Percentiles rank a stretch among this genome's conserved stretches.
phyloP scores from a whole-genome alignment of 2,888 invertebrate genomes.

The Hipparchia sbordonii region DNA sequence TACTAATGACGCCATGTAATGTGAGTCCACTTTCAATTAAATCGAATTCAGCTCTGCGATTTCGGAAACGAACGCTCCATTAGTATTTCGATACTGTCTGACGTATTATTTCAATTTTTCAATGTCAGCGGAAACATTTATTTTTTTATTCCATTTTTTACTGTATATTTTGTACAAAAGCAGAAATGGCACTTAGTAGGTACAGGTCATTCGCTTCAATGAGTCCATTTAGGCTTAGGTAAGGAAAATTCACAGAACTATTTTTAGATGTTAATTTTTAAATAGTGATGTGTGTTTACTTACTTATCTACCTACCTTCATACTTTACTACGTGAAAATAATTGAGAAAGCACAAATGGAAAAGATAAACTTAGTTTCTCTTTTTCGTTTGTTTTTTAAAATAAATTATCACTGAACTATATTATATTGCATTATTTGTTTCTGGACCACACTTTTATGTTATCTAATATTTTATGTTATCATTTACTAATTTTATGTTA shows the following conservation, averaged over 20 bases:
- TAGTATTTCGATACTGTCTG: conserved; percentile 8
- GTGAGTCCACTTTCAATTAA: conserved; percentile 50
- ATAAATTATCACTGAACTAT: too few relatives aligned
- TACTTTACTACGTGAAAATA: too few relatives aligned
- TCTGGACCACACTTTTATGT: too few relatives aligned
- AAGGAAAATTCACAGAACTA: not conserved
- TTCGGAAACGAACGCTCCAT: conserved; percentile 27
- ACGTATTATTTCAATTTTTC: not conserved
- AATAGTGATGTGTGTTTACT: too few relatives aligned
- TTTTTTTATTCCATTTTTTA: not conserved
- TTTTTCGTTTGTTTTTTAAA: too few relatives aligned
- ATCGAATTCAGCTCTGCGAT: conserved; percentile 42
- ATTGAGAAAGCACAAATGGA: too few relatives aligned
- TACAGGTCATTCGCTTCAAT: conserved; percentile 1
- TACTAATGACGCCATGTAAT: conserved; percentile 51
- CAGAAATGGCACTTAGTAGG: not conserved
- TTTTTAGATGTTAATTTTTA: too few relatives aligned
- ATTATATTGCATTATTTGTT: not conserved
- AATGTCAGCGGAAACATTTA: conserved; percentile 4
- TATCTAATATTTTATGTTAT: too few relatives aligned
- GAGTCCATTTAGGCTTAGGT: conserved; percentile 1
- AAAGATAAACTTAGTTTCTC: too few relatives aligned
- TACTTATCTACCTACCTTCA: too few relatives aligned
- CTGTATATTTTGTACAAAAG: not conserved
- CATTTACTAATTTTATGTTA: too few relatives aligned